Base-by-base conservation (phyloP, 2,888 invertebrate species). In the Lithophane semibrunnea region DNA sequence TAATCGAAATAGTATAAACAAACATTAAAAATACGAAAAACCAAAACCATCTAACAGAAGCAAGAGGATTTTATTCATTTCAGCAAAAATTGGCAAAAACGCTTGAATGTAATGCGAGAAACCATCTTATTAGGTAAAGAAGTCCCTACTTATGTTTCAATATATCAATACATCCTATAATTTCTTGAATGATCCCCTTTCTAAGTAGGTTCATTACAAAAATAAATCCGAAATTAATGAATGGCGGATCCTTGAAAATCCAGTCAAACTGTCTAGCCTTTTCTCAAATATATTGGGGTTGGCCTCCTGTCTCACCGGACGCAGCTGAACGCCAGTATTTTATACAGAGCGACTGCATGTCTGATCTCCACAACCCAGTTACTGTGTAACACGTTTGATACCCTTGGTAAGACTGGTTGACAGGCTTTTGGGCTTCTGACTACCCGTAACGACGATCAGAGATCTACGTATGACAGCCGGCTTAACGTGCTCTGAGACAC, bases 161-260 rank as follows among this genome's bases (percentile, higher is more conserved):
- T 37, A 61, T 3, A 29, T 4, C 24, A 81, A 63, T 4, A 63
- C 12, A n/a, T 44, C 44, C 24, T 21, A 12, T n/a, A 37, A 52
- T 49, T 60, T 13, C 29, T 5, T 16, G 42, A 29, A 54, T 3
- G 56, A 67, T 29, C 13, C n/a, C 18, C 18, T 54, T 66, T 47
- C 5, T 18, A 49, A 54, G 44, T 58, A 24, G 49, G 4, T 44
- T 70, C 42, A 12, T 56, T 63, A n/a, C 12, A 47, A 29, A 24
- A 24, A n/a, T 21, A 3, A 12, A 58, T 52, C 29, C 16, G 24
- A 58, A 79, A 63, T 63, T 29, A 56, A 56, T 77, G 18, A 54
- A 18, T 29, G 8, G 8, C 29, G 8, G 16, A 9, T 29, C 29
- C 24, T 58, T 24, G 1, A 24, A 58, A 58, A 24, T 21, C 12